Percentiles rank a stretch among this genome's conserved stretches.
phyloP scores from a whole-genome alignment of 1,140 invertebrate species.

The Cepaea nemoralis region DNA sequence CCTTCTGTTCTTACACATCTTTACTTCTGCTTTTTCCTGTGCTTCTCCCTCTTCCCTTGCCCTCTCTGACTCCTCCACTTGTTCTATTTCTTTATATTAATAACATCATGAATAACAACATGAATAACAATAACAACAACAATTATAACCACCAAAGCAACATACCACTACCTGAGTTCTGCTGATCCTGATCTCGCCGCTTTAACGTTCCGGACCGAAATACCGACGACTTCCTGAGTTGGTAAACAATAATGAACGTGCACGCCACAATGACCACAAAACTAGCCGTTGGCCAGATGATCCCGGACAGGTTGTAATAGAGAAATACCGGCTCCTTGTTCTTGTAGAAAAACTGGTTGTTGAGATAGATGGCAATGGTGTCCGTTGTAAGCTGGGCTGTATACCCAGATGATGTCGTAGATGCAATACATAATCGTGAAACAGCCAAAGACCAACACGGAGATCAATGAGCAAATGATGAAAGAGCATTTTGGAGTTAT shows the following conservation, averaged over 20 bases:
- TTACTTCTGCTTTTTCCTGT: too few species aligned
- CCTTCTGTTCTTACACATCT: too few species aligned
- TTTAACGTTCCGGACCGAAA: neutral
- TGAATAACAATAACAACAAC: too few species aligned
- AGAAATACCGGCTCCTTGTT: neutral
- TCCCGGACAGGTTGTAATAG: slow-evolving; percentile 14
- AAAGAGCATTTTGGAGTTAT: slow-evolving; percentile 3
- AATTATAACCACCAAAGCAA: too few species aligned
- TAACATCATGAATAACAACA: too few species aligned
- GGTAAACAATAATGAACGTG: slow-evolving; percentile 11
- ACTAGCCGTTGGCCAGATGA: neutral
- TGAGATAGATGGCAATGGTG: neutral
- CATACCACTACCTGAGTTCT: too few species aligned
- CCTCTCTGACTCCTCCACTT: too few species aligned
- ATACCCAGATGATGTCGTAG: slow-evolving; percentile 24
- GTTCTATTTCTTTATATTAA: too few species aligned
- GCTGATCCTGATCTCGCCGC: too few species aligned
- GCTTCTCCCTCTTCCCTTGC: too few species aligned
- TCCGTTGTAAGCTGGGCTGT: neutral
- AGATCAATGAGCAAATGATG: neutral
- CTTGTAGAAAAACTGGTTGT: neutral
- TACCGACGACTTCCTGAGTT: slow-evolving; percentile 1
- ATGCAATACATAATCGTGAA: neutral
- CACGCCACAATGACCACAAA: slow-evolving; percentile 30
- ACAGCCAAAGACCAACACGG: slow-evolving; percentile 1